Conservation (phyloP, 2,888 invertebrate genomes). For the Plebejus argus region DNA sequence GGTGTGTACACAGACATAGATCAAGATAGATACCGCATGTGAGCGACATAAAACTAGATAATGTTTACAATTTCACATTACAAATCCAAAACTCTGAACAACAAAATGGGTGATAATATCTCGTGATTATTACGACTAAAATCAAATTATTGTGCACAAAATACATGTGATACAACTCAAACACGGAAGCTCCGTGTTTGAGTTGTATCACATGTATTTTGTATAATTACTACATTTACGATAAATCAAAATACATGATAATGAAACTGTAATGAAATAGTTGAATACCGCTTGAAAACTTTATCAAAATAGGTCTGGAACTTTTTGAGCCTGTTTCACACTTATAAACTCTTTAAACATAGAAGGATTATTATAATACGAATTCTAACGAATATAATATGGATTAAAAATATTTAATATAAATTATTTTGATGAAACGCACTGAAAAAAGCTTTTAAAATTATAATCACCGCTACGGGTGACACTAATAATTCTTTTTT, state of each 20-base stretch:
- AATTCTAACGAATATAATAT: background rate
- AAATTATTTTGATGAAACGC: background rate
- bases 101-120: background rate
- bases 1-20: too few relatives aligned
- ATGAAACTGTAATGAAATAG: too few relatives aligned
- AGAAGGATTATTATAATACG: too few relatives aligned
- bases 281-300: too few relatives aligned
- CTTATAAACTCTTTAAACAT: background rate
- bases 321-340: too few relatives aligned
- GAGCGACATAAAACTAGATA: too few relatives aligned
- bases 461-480: constrained; percentile 8
- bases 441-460: background rate
- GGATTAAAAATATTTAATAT: background rate
- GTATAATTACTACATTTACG: background rate
- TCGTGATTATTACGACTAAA: background rate
- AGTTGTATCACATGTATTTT: too few relatives aligned
- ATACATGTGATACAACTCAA: background rate
- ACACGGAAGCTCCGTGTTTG: background rate
- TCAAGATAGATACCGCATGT: too few relatives aligned
- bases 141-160: constrained; percentile 6
- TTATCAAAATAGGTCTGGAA: too few relatives aligned
- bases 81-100: background rate
- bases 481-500: background rate
- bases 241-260: background rate
- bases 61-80: too few relatives aligned